Percentiles rank a stretch among this genome's conserved stretches.
Evolutionary conservation across 2,888 invertebrate species (phyloP).

Genomic region (Junonia oenone): DNA sequence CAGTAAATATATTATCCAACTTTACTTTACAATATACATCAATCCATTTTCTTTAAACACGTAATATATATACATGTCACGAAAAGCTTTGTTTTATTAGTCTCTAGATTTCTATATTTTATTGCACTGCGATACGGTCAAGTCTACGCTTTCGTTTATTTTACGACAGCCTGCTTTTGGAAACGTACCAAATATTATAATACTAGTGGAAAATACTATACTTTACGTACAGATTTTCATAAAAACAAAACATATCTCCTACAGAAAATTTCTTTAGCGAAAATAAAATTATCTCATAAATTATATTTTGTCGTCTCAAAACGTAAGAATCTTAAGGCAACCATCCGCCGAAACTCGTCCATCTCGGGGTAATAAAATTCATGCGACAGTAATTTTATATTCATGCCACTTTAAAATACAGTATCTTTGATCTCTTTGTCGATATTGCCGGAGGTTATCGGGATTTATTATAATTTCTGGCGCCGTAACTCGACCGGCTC

Average conservation of each 20-base stretch:
- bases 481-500: slow-evolving; percentile 33
- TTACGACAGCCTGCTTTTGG: not conserved
- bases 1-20: not conserved
- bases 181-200: slow-evolving; percentile 8
- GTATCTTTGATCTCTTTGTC: slow-evolving; percentile 20
- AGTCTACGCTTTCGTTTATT: not conserved
- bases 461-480: slow-evolving; percentile 30
- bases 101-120: not conserved
- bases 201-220: not conserved
- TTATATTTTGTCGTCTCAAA: not conserved
- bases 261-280: not conserved
- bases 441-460: slow-evolving; percentile 25
- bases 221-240: not conserved
- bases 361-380: slow-evolving; percentile 7
- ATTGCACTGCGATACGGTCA: not conserved
- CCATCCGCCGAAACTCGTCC: slow-evolving; percentile 1
- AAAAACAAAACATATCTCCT: not conserved
- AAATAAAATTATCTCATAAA: not conserved
- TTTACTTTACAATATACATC: not conserved
- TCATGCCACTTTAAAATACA: slow-evolving; percentile 19
- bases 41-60: not conserved
- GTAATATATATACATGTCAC: not conserved
- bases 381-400: slow-evolving; percentile 17
- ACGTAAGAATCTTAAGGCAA: not conserved
- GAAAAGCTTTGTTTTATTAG: not conserved